These are phyloP conservation scores for Sphecodes monilicornis DNA, from an alignment of 2,888 invertebrate genomes.

Conservation along the genomic window DNA sequence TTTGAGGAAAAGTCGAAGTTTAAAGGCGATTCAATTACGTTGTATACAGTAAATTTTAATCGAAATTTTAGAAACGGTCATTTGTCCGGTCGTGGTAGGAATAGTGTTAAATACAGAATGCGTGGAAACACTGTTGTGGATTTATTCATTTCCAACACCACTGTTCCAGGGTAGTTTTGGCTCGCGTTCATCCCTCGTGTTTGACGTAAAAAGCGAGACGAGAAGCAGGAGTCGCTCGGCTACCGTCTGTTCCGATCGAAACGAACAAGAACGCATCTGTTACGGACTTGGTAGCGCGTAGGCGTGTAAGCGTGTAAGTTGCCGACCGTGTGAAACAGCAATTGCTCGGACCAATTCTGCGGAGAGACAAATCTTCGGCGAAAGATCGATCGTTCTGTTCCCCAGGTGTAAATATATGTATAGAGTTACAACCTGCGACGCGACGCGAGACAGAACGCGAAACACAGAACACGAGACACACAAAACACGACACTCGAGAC, in stretches of 20 bases:
- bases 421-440: neutral
- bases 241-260: neutral
- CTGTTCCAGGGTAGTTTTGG: neutral
- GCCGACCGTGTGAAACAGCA: slow-evolving; percentile 51
- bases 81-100: too few species aligned
- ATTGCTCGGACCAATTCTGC: slow-evolving; percentile 27
- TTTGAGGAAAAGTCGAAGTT: too few species aligned
- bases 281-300: neutral
- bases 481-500: neutral
- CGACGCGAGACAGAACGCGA: neutral
- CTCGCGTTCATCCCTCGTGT: neutral
- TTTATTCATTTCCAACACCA: too few species aligned
- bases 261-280: slow-evolving; percentile 27
- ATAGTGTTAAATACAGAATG: too few species aligned
- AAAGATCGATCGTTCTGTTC: slow-evolving; percentile 22
- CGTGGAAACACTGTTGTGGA: too few species aligned
- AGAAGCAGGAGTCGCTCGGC: neutral
- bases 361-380: slow-evolving; percentile 37
- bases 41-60: too few species aligned
- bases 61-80: too few species aligned
- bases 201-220: neutral
- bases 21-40: too few species aligned
- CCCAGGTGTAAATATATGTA: slow-evolving; percentile 53
- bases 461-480: neutral
- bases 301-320: slow-evolving; percentile 17